Evolutionary conservation across 2,797 vertebrate genomes (phyloP).

Genomic region (Falco rusticolus): DNA sequence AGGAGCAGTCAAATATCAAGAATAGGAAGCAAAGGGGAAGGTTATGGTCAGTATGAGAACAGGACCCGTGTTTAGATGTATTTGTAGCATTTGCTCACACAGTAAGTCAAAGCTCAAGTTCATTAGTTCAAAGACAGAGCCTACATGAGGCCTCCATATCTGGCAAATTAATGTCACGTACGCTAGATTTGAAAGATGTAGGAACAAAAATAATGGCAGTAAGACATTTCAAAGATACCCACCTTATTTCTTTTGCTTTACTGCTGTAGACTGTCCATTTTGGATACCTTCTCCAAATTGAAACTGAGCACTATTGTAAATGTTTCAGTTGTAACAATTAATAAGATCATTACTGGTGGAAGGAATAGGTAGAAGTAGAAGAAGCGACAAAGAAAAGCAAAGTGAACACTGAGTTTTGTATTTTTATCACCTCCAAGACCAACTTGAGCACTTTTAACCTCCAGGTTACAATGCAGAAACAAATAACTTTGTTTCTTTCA

Average conservation of each 20-base stretch:
- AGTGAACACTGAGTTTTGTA: neutral
- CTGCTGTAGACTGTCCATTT: neutral
- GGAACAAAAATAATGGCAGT: neutral
- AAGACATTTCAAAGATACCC: neutral
- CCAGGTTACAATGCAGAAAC: neutral
- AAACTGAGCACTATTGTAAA: neutral
- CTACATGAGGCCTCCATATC: neutral
- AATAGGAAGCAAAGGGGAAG: neutral
- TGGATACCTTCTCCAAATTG: neutral
- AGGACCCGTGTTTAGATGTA: neutral
- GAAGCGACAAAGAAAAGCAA: neutral
- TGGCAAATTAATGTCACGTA: neutral
- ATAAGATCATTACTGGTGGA: neutral
- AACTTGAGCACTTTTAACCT: neutral
- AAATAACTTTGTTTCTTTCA: neutral
- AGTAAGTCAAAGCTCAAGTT: neutral
- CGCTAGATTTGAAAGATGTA: neutral
- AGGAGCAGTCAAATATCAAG: neutral
- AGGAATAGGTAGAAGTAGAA: neutral
- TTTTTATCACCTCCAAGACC: neutral
- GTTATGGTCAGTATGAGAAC: neutral
- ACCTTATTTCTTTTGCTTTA: neutral
- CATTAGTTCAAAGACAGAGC: neutral
- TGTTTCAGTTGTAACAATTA: neutral
- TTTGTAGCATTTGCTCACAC: neutral